phyloP scores from a whole-genome alignment of 2,888 invertebrate genomes.

The Coremacera marginata region DNA sequence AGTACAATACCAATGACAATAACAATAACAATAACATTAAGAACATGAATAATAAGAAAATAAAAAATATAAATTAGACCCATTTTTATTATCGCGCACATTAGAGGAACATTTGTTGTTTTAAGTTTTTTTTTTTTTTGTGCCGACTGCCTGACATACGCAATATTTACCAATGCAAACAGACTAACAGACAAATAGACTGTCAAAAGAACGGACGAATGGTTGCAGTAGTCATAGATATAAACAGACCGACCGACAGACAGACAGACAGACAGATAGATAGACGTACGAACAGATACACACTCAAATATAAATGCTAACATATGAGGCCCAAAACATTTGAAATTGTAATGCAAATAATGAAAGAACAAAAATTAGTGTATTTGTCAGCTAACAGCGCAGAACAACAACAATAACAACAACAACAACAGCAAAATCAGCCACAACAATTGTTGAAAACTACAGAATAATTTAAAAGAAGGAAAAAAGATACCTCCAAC shows the following conservation, averaged over 20 bases:
- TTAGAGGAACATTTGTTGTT: constrained; percentile 27
- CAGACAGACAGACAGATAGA: neutral
- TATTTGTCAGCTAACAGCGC: constrained; percentile 25
- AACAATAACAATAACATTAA: neutral
- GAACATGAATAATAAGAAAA: neutral
- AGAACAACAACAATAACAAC: constrained; percentile 4
- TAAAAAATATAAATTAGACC: constrained; percentile 4
- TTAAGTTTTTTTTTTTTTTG: neutral
- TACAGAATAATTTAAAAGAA: neutral
- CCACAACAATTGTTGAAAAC: constrained; percentile 7
- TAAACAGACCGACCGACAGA: neutral
- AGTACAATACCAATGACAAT: neutral
- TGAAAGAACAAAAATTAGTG: constrained; percentile 13
- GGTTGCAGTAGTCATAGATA: neutral
- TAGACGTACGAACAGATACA: neutral
- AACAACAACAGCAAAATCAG: neutral
- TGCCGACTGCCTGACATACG: neutral
- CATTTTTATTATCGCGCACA: constrained; percentile 23
- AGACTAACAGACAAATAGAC: neutral
- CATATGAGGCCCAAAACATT: constrained; percentile 5
- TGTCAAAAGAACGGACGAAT: no score
- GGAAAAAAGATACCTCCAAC: neutral
- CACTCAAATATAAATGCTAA: neutral
- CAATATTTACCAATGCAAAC: constrained; percentile 4
- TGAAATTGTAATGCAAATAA: constrained; percentile 26